Conservation (phyloP, 23 tunicate species). For the Styela plicata region DNA sequence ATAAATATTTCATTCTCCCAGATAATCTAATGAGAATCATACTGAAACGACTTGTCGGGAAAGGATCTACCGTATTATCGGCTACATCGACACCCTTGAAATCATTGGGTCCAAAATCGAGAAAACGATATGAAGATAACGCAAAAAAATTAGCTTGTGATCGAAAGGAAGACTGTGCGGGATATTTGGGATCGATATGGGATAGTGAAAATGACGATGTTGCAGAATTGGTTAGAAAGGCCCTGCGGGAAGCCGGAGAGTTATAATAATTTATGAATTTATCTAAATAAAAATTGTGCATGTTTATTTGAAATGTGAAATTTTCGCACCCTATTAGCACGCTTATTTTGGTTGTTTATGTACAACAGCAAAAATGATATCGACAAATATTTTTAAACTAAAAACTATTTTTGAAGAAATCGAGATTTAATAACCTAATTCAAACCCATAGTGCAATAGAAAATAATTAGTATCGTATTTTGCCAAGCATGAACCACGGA, state of each 20-base stretch:
- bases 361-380: no score
- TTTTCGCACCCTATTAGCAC: no score
- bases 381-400: no score
- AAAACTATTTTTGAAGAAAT: no score
- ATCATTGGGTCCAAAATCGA: neutral
- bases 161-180: neutral
- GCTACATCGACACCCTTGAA: constrained; percentile 1
- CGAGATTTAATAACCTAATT: no score
- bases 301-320: no score
- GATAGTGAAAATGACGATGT: neutral
- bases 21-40: neutral
- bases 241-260: neutral
- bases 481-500: no score
- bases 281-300: no score
- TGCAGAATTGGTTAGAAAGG: constrained; percentile 1
- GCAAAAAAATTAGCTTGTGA: constrained; percentile 2
- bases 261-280: no score
- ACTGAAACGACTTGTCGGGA: neutral
- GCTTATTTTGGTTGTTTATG: no score
- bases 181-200: constrained; percentile 15
- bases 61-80: constrained; percentile 4
- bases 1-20: neutral
- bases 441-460: no score
- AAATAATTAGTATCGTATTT: no score
- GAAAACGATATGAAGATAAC: constrained; percentile 9